These are phyloP conservation scores for Hemicrepidius hirtus DNA, from an alignment of 2,888 invertebrate genomes.

Conservation along the genomic window DNA sequence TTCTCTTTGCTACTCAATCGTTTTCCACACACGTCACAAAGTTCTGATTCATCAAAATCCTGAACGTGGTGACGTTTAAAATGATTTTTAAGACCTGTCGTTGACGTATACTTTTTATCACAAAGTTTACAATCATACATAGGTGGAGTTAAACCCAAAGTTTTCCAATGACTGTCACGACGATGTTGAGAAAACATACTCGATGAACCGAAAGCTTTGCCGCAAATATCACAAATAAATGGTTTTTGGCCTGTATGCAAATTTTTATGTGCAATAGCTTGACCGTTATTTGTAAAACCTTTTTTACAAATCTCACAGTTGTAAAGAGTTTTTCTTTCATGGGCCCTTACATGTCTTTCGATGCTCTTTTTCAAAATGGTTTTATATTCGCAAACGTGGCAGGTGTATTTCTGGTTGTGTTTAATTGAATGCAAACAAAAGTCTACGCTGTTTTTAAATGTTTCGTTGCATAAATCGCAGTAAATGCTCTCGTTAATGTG, in stretches of 20 bases:
- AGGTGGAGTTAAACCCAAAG: slow-evolving; percentile 67
- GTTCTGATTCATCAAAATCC: slow-evolving; percentile 72
- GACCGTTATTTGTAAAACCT: slow-evolving; percentile 66
- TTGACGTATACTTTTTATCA: slow-evolving; percentile 67
- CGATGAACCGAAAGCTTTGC: slow-evolving; percentile 73
- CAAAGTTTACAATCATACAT: slow-evolving; percentile 69
- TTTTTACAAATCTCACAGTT: slow-evolving; percentile 72
- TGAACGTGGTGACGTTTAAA: slow-evolving; percentile 71
- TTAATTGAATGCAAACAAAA: slow-evolving; percentile 72
- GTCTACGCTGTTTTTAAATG: slow-evolving; percentile 72
- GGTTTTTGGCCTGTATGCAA: slow-evolving; percentile 75
- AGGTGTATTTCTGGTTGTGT: slow-evolving; percentile 68
- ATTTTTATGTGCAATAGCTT: slow-evolving; percentile 71
- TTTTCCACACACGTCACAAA: slow-evolving; percentile 69
- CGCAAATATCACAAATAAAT: slow-evolving; percentile 73
- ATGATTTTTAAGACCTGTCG: slow-evolving; percentile 63
- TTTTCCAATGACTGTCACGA: slow-evolving; percentile 69
- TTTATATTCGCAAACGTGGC: slow-evolving; percentile 63
- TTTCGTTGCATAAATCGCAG: slow-evolving; percentile 67
- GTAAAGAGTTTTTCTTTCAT: slow-evolving; percentile 70
- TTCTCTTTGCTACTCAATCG: slow-evolving; percentile 67
- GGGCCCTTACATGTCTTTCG: slow-evolving; percentile 55
- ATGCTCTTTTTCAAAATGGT: slow-evolving; percentile 63
- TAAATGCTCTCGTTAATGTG: slow-evolving; percentile 2
- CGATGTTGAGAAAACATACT: slow-evolving; percentile 75